A percentile compares a stretch with the other conserved stretches of the same genome.
Conservation (phyloP, 2,888 invertebrate species). For the Bugula neritina region DNA sequence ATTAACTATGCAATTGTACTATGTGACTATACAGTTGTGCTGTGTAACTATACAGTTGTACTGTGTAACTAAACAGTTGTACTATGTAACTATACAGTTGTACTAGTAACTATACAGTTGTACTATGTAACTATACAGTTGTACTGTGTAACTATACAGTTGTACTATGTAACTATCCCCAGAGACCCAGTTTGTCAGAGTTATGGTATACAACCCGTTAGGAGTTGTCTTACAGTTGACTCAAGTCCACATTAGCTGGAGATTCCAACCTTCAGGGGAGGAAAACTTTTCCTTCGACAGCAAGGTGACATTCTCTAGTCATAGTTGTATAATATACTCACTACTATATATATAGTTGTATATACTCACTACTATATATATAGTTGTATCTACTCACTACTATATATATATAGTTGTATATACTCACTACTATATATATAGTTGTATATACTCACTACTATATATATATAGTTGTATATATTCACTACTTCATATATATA, state of each 20-base stretch:
- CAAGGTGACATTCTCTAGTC: background rate
- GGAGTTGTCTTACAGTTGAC: slow-evolving; percentile 67
- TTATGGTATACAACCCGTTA: slow-evolving; percentile 70
- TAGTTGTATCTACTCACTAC: no score
- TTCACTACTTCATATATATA: no score
- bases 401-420: no score
- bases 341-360: no score
- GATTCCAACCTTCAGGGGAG: slow-evolving; percentile 54
- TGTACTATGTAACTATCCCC: no score
- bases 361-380: no score
- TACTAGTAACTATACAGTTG: background rate
- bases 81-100: background rate
- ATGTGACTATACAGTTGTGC: background rate
- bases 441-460: no score
- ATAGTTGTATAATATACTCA: background rate
- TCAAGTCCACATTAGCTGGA: slow-evolving; percentile 70
- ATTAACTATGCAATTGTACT: no score
- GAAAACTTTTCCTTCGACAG: background rate
- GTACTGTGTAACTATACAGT: background rate
- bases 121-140: background rate
- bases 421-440: no score
- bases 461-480: no score
- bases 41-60: background rate
- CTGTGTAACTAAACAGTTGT: background rate
- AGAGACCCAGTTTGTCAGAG: slow-evolving; percentile 74